Base-by-base conservation (phyloP, 2,888 invertebrate species). In the Mamestra brassicae region DNA sequence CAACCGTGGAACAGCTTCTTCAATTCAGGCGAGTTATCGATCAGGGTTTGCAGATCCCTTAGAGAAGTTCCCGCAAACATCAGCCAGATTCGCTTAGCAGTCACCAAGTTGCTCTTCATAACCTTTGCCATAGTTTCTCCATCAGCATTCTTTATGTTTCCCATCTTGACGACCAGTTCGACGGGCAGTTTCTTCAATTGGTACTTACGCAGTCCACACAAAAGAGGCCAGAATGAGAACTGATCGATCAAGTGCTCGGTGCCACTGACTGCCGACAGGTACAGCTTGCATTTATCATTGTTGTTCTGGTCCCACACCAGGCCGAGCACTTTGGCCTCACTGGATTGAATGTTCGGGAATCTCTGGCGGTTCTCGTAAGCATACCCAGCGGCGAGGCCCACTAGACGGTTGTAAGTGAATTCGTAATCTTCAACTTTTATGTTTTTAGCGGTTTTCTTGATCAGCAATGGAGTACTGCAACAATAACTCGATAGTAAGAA, bases 371-470 rank as follows among this genome's bases (percentile, higher is more conserved):
- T 92, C 15, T 93, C 92, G 75, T 85, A 93, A 0, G 89, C 91
- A 69, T 89, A 93, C 0, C 92, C 93, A 1, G 94, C 94, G 2
- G 88, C 88, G 4, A 94, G 74, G 0, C 92, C 92, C 0, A 86
- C 88, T 0, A 94, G 84, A 5, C 94, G 90, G 75, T 93, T 94
- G 76, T 86, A 86, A 2, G 94, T 94, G 65, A 94, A 93, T 73
- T 94, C 93, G 55, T 78, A 89, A 61, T 90, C 89, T 78, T 92
- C 89, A 0, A 93, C 87, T 0, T 52, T 42, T 0, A 92, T 80
- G 3, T 90, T 89, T 3, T 81, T 79, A 3, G 91, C 92, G 0
- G 92, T 90, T 75, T 90, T 92, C 76, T 89, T 91, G 4, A 94
- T 81, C 2, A 92, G 70, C 36, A 94, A 76, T 2, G 93, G 93